These are phyloP conservation scores for Nemoura dubitans DNA, from an alignment of 2,888 invertebrate species.

Conservation along the genomic window DNA sequence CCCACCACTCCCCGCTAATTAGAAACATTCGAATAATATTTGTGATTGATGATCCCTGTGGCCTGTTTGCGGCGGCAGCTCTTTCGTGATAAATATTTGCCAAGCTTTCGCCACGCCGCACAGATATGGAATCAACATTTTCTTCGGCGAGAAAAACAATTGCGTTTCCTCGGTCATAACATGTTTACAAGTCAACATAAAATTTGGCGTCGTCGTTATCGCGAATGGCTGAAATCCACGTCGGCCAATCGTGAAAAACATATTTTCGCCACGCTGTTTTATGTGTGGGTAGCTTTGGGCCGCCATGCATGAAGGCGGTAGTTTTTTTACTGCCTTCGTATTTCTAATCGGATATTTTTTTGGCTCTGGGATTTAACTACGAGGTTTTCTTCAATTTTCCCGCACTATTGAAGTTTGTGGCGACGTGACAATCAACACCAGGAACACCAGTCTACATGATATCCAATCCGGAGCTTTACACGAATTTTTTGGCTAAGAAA, in stretches of 20 bases:
- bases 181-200: constrained; percentile 3
- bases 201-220: background rate
- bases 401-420: no score
- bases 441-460: no score
- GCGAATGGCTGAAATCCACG: background rate
- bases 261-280: background rate
- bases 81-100: background rate
- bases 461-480: no score
- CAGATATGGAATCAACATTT: background rate
- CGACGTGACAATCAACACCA: no score
- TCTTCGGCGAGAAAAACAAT: background rate
- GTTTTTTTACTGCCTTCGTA: no score
- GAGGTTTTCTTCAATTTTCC: no score
- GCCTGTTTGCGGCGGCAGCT: background rate
- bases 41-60: background rate
- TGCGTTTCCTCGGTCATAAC: background rate
- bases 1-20: background rate
- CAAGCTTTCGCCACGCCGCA: background rate
- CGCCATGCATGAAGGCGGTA: no score
- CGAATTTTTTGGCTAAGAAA: no score
- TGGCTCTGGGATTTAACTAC: no score
- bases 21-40: background rate
- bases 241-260: background rate
- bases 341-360: no score
- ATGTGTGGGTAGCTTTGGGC: no score